Evolutionary conservation across 2,888 invertebrate genomes (phyloP), one percentile per base, ranked within the genome.

Genomic region (Chaitophorus viminalis): DNA sequence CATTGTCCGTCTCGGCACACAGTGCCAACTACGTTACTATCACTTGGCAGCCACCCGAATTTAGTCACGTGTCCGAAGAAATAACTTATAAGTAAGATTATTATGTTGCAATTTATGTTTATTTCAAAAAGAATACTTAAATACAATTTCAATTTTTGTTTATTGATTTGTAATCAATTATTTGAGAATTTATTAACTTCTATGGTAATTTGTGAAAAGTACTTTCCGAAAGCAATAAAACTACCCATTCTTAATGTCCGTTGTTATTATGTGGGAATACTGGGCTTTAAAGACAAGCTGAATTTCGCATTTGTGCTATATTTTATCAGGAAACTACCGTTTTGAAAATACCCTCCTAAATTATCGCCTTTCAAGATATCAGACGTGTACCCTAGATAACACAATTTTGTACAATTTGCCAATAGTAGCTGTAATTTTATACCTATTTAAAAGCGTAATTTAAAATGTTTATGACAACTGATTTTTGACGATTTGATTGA

Each of bases 21-120:
- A 95, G 95, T 81, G 96, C 96, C 78, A 96, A 96, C 8, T 96
- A 95, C 94, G 94, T 96, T 79, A 94, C 95, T 0, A 93, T 97
- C 85, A 93, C 94, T 21, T 97, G 97, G 97, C 95, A 96, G 90
- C 96, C 96, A 6, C 96, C 97, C 5, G 95, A 95, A 92, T 95
- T 95, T 92, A 95, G 95, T 70, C 95, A 95, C 91, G 96, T 96
- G 0, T 94, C 95, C 84, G 96, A 96, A 91, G 94, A 94, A 90
- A 94, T 96, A 88, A 93, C 93, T 0, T 96, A 96, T 91, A 94
- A 94, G 95, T 95, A 91, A 91, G 92, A 92, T 60, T 54, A 74
- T 74, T 54, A 54, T 70, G 25, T 31, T 25, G 25, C 46, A 11
- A 31, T 39, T 25, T 11, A 29, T 70, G 79, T 36, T 81, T 29